These are phyloP conservation scores for Kryphioiulus occultus DNA, from an alignment of 2,888 invertebrate species.

Conservation along the genomic window DNA sequence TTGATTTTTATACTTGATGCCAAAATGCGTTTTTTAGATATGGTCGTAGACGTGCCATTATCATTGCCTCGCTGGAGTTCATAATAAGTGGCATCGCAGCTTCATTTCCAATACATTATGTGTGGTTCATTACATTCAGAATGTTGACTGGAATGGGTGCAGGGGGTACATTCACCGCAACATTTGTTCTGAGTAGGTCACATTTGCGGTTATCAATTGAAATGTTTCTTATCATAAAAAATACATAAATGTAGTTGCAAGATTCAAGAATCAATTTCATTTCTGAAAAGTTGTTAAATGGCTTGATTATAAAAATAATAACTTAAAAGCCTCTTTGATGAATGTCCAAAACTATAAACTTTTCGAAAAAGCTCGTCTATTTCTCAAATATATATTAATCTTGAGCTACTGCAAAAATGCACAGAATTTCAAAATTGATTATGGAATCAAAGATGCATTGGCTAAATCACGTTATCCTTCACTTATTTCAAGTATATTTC, in stretches of 20 bases:
- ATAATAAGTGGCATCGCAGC: conserved; percentile 14
- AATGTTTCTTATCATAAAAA: no score
- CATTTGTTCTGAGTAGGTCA: conserved; percentile 45
- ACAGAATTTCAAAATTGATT: no score
- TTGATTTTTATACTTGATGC: neutral
- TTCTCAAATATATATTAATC: no score
- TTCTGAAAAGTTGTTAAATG: neutral
- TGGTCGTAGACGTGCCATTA: conserved; percentile 24
- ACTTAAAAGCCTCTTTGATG: no score
- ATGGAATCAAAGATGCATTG: no score
- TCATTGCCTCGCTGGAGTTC: conserved; percentile 35
- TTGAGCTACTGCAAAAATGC: no score
- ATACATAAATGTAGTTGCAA: no score
- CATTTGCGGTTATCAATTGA: no score
- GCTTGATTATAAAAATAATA: no score
- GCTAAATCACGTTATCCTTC: neutral
- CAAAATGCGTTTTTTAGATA: neutral
- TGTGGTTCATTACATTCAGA: conserved; percentile 48
- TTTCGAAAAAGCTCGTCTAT: no score
- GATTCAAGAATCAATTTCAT: no score
- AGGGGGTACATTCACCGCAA: conserved; percentile 43
- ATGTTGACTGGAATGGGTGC: conserved; percentile 49
- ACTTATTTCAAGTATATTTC: neutral
- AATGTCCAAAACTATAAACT: no score
- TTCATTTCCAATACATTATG: conserved; percentile 48